Base-by-base conservation (phyloP, 2,113 vertebrate species). In the Gambusia affinis region DNA sequence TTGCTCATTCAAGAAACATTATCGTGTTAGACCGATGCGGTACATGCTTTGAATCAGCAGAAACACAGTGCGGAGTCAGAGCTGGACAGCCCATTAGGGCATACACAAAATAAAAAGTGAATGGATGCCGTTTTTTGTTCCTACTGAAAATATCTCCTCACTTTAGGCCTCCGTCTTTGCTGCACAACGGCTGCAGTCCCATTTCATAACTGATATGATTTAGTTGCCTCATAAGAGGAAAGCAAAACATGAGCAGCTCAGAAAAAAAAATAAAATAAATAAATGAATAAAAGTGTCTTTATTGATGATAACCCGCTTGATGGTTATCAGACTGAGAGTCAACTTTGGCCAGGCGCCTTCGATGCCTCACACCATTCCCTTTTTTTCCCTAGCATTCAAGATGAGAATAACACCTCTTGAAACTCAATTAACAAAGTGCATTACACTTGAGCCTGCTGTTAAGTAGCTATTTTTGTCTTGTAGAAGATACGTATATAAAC, bases 301-400 rank as follows among this genome's bases (percentile, higher is more conserved):
- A 60, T 61, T 60, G 61, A 75, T 54, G 69, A 80, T 86, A 72
- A 78, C 65, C 80, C 78, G 79, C 83, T 85, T 75, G 75, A 89
- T 63, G 78, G 78, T 62, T 69, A 17, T 80, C 6, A 60, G 64
- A 82, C 83, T 54, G 70, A 66, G 80, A 76, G 62, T 70, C 61
- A 8, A 33, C 54, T 29, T 60, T 31, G 11, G 57, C 62, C 37
- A 4, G 39, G 12, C 74, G 73, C 76, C 81, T 78, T n/a, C 24
- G 51, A 57, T 24, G 68, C 80, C 60, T 66, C 0, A 6, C 44
- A 62, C 37, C 63, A 19, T 2, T 5, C 12, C 27, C n/a, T 39
- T 51, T 81, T 6, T 31, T 61, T 70, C 24, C 64, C 71, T 31
- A 65, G 24, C 81, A 83, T 72, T 68, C 2, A 8, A 78, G 57